phyloP scores from a whole-genome alignment of 2,113 vertebrate genomes.

The Pseudolaguvia tuberculata region DNA sequence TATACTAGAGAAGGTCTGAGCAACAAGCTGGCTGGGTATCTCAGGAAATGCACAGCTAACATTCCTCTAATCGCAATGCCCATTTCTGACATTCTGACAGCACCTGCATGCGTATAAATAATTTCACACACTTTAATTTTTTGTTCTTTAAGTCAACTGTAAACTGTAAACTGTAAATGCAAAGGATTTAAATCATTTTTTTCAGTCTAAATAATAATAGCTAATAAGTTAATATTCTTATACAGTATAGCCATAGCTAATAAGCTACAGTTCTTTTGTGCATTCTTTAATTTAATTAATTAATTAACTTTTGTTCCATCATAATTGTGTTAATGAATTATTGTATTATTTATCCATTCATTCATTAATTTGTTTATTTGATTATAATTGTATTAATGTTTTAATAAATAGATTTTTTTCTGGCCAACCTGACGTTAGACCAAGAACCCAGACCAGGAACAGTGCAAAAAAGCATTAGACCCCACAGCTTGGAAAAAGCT shows the following conservation, averaged over 20 bases:
- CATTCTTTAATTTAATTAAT: too few relatives aligned
- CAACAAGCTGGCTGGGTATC: slow-evolving; percentile 44
- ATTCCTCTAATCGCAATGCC: slow-evolving; percentile 54
- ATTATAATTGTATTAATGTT: too few relatives aligned
- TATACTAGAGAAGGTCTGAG: slow-evolving; percentile 5
- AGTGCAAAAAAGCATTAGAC: not conserved
- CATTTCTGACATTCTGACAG: slow-evolving; percentile 34
- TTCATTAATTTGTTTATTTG: not conserved
- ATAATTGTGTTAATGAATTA: too few relatives aligned
- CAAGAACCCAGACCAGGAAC: not conserved
- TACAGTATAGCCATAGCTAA: too few relatives aligned
- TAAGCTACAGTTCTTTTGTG: too few relatives aligned
- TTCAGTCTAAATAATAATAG: too few relatives aligned
- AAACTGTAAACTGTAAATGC: not conserved
- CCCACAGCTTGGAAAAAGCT: not conserved
- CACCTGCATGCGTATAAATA: slow-evolving; percentile 9
- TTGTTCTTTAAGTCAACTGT: not conserved
- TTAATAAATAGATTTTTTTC: too few relatives aligned
- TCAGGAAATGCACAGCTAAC: slow-evolving; percentile 49
- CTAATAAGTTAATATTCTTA: too few relatives aligned
- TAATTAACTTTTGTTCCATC: too few relatives aligned
- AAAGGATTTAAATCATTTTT: not conserved
- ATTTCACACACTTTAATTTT: slow-evolving; percentile 31
- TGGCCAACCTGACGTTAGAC: too few relatives aligned
- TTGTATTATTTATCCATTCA: not conserved